Conservation (phyloP, 2,113 vertebrate genomes). For the Podarcis cretensis region DNA sequence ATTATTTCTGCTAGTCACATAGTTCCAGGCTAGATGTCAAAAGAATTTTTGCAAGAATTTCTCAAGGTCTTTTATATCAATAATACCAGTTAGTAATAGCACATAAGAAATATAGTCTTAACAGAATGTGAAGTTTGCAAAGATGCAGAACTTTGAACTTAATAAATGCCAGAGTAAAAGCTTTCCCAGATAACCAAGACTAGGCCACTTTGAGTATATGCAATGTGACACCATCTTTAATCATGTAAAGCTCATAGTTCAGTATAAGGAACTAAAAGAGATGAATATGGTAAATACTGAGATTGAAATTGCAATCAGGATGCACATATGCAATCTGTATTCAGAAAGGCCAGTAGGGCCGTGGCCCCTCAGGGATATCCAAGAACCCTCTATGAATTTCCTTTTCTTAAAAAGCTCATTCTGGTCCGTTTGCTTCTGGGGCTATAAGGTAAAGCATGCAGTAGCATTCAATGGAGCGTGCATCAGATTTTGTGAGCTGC, state of each 20-base stretch:
- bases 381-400: neutral
- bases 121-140: neutral
- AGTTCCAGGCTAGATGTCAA: neutral
- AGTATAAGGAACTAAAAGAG: neutral
- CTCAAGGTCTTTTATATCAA: neutral
- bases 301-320: neutral
- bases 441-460: neutral
- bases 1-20: neutral
- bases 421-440: neutral
- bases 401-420: neutral
- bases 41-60: neutral
- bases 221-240: neutral
- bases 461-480: too few relatives aligned
- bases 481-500: too few relatives aligned
- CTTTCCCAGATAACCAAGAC: neutral
- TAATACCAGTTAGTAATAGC: neutral
- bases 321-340: neutral
- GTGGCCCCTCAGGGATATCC: neutral
- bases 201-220: neutral
- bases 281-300: neutral
- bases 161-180: neutral
- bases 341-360: too few relatives aligned
- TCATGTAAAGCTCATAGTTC: neutral
- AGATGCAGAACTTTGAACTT: neutral
- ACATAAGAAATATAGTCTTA: neutral